Base-by-base conservation (phyloP, 2,113 vertebrate genomes). In the Melanerpes formicivorus region DNA sequence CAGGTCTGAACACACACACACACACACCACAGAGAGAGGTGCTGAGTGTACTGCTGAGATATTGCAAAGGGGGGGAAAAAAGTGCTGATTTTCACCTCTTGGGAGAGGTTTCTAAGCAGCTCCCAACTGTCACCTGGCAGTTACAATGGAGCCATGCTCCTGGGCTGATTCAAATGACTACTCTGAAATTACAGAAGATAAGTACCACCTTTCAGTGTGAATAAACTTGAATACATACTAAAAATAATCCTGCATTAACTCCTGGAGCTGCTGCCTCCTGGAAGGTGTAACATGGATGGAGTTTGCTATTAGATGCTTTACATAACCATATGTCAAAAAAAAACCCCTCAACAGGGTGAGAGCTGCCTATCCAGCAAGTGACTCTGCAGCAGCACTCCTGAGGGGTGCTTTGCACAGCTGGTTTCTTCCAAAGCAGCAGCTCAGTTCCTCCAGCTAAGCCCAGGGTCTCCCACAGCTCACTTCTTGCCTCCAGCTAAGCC, bases 171-270 rank as follows among this genome's bases (percentile, higher is more conserved):
- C 97, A 97, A 97, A 96, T 93, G 90, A 69, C 93, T 86, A 90
- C 96, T 95, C 91, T 93, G 96, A 97, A 96, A 96, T 96, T 95
- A 95, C 97, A 97, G 94, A 95, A 95, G 97, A 97, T 97, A 97
- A 97, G 84, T 97, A 94, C 97, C 70, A 97, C 97, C 97, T 97
- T 97, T 97, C 97, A 97, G 74, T 78, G 62, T 94, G 96, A 97
- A 97, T 92, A 97, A 97, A 97, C 97, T 95, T 96, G 95, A 97
- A 96, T 96, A 94, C 83, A 75, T 83, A 46, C 96, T 97, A 97
- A 97, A 97, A 97, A 97, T 97, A 97, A 94, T 84, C 58, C 66
- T 42, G 73, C 73, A 23, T 95, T 97, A 97, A 95, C 88, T 96
- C 95, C 86, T 88, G 86, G 80, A 93, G 91, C 73, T 69, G 7